Conservation (phyloP, 2,113 vertebrate genomes). For the Ciconia stormi region DNA sequence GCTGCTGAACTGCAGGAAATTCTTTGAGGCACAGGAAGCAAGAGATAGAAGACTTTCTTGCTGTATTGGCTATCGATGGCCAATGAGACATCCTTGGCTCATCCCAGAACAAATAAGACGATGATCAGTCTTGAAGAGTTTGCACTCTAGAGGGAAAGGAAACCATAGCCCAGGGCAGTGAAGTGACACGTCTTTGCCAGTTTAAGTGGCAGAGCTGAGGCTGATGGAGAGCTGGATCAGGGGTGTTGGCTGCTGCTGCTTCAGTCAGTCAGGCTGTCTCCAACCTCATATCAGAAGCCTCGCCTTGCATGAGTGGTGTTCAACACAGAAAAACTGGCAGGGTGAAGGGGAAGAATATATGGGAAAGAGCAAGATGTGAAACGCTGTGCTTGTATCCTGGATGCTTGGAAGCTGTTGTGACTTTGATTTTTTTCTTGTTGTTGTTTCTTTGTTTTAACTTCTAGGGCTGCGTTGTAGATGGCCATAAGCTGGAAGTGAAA, state of each 20-base stretch:
- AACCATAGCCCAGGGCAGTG: not conserved
- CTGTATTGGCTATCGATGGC: not conserved
- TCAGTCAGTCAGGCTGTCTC: not conserved
- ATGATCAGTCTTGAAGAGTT: not conserved
- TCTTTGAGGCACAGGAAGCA: not conserved
- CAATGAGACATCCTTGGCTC: not conserved
- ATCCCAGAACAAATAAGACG: not conserved
- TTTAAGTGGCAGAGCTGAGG: not conserved
- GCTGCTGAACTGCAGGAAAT: not conserved
- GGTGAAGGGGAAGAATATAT: not conserved
- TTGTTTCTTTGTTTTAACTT: not conserved
- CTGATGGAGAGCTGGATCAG: not conserved
- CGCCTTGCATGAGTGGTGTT: not conserved
- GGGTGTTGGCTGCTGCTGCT: not conserved
- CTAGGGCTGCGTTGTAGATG: slow-evolving; percentile 86
- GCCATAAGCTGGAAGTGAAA: slow-evolving; percentile 89
- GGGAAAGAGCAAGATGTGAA: not conserved
- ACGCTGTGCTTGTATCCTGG: not conserved
- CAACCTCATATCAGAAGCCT: not conserved
- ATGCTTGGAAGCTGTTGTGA: not conserved
- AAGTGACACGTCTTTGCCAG: not conserved
- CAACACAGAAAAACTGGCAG: not conserved
- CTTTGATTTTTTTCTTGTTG: not conserved
- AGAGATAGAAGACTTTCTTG: not conserved
- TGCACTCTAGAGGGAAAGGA: not conserved